These are phyloP conservation scores for Garra rufa DNA, from an alignment of 2,113 vertebrate species.

Conservation along the genomic window DNA sequence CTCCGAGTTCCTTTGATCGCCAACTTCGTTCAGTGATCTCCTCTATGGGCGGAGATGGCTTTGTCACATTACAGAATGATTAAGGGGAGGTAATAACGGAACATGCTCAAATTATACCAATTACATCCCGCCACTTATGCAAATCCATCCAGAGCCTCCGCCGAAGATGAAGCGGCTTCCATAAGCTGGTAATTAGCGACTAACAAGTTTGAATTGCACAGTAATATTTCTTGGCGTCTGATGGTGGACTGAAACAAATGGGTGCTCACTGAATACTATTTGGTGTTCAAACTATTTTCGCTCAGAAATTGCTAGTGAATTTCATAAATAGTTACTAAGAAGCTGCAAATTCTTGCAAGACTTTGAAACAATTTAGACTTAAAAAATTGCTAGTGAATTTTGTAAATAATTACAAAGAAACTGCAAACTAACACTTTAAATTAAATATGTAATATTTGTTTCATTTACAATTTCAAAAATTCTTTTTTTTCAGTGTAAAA, in stretches of 20 bases:
- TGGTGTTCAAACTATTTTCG: neutral
- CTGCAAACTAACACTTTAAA: no score
- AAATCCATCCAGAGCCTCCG: constrained; percentile 16
- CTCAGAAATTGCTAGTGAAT: neutral
- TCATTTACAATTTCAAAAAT: no score
- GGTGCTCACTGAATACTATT: neutral
- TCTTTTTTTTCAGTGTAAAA: no score
- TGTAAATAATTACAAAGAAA: no score
- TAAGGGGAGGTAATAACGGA: constrained; percentile 38
- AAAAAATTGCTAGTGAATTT: no score
- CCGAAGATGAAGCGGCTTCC: constrained; percentile 35
- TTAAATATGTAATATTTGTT: no score
- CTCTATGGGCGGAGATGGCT: constrained; percentile 25
- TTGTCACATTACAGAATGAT: constrained; percentile 46
- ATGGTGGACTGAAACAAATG: neutral
- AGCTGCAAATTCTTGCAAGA: neutral
- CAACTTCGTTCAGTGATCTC: constrained; percentile 24
- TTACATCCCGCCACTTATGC: constrained; percentile 47
- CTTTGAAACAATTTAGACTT: neutral
- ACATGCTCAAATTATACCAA: constrained; percentile 55
- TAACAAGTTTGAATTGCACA: constrained; percentile 23
- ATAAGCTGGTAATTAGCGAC: constrained; percentile 45
- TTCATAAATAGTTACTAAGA: no score
- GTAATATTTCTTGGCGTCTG: constrained; percentile 19
- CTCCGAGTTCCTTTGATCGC: constrained; percentile 16